Conservation (phyloP, 1,140 invertebrate species). For the Lamellibrachia luymesi region DNA sequence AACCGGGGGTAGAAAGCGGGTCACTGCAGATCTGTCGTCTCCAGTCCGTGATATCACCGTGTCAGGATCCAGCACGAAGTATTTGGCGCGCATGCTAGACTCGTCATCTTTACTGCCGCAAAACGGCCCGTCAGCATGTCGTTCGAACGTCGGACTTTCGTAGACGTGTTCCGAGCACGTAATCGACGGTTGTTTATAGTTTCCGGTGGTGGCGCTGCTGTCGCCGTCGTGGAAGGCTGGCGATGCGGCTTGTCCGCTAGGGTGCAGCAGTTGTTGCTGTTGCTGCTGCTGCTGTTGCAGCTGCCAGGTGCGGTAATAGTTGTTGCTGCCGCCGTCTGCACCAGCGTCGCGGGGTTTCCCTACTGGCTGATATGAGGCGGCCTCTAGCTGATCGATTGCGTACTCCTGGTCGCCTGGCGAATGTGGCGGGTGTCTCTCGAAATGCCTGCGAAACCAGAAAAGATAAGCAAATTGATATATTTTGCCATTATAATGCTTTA, state of each 20-base stretch:
- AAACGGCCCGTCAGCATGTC: not conserved
- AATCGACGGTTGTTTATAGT: slow-evolving; percentile 23
- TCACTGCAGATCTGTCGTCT: not conserved
- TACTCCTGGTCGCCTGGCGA: not conserved
- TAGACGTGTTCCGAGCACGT: slow-evolving; percentile 29
- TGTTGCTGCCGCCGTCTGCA: slow-evolving; percentile 6
- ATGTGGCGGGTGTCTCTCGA: not conserved
- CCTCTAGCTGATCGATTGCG: not conserved
- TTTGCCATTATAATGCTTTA: too few relatives aligned
- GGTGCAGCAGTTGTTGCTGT: not conserved
- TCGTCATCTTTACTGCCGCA: not conserved
- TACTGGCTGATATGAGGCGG: not conserved
- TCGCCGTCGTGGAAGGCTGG: slow-evolving; percentile 36
- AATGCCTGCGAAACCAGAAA: not conserved
- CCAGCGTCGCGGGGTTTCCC: not conserved
- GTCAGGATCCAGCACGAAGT: slow-evolving; percentile 15
- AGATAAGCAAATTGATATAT: not conserved
- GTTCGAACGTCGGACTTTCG: slow-evolving; percentile 32
- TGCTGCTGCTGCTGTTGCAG: slow-evolving; percentile 10
- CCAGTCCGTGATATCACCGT: not conserved
- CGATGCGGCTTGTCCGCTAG: slow-evolving; percentile 36
- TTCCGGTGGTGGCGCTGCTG: slow-evolving; percentile 25
- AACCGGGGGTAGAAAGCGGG: not conserved
- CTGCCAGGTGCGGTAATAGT: slow-evolving; percentile 23
- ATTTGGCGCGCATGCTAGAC: slow-evolving; percentile 1